Evolutionary conservation across 2,113 vertebrate species (phyloP), one percentile per base, ranked within the genome.

Genomic region (Hydrochoerus hydrochaeris): DNA sequence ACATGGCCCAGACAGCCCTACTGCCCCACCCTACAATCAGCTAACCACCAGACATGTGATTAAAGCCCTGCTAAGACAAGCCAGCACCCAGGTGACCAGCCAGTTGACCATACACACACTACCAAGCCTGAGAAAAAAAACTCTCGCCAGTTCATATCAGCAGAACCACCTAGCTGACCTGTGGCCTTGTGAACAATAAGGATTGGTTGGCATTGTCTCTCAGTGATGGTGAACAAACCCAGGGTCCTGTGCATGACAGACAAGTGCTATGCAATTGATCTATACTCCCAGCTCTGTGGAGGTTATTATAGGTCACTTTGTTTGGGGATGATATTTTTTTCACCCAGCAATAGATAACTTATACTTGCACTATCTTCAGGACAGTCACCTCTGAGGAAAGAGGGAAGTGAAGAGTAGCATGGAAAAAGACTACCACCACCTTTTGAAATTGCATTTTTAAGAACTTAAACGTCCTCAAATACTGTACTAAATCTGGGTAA

Each of bases 31-130:
- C 96, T 46, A 17, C 73, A 96, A 73, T 90, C 91, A 94, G 75
- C 84, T 49, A 73, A 38, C 54, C 57, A 19, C 80, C 57, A 94
- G 91, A 85, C 95, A 35, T 63, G 60, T 89, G 77, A 96, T 85
- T 92, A 94, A 84, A 26, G 69, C 28, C 10, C 7, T 12, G 46
- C 14, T 4, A 94, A 95, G 78, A 58, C 12, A 85, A 96, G 65
- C 65, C n/a, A 94, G 44, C 49, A 35, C 41, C 24, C 35, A 49
- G 71, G 0, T 88, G 78, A 95, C 46, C 54, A 58, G 32, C 86
- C 65, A 35, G 7, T 16, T 80, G 91, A 52, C 95, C 82, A 44
- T 0, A 96, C n/a, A 81, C 78, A 62, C 44, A 44, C 19, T 19
- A 54, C 60, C 67, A 90, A 91, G 86, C 22, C 73, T 85, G 30